These are phyloP conservation scores for Eudemis profundana DNA, from an alignment of 2,888 invertebrate species.

Conservation along the genomic window DNA sequence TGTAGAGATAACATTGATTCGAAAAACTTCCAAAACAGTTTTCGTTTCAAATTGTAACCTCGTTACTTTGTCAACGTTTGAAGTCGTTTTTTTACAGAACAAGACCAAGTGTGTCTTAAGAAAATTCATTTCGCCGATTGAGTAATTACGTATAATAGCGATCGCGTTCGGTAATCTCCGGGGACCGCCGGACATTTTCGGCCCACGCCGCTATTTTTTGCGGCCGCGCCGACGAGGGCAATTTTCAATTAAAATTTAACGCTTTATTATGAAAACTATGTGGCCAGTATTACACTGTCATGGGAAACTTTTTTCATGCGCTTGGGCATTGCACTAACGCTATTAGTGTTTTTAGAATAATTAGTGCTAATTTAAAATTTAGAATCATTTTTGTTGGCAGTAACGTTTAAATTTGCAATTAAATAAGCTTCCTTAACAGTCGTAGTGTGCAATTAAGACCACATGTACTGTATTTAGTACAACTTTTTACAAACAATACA, in stretches of 20 bases:
- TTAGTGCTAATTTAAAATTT: background rate
- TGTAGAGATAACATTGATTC: background rate
- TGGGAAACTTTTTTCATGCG: constrained; percentile 47
- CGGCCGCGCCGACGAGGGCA: constrained; percentile 58
- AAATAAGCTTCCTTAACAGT: background rate
- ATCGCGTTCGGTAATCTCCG: constrained; percentile 60
- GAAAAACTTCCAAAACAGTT: background rate
- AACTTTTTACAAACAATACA: constrained; percentile 1
- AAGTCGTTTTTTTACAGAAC: constrained; percentile 45
- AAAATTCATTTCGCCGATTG: constrained; percentile 67
- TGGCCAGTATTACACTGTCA: constrained; percentile 51
- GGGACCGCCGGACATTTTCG: constrained; percentile 65
- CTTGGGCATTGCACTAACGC: background rate
- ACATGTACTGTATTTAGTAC: background rate
- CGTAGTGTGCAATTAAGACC: background rate
- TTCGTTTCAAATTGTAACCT: constrained; percentile 3
- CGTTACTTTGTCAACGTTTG: constrained; percentile 17
- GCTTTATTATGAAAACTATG: constrained; percentile 78
- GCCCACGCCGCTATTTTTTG: constrained; percentile 64
- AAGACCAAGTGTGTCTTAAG: constrained; percentile 51
- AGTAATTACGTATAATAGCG: constrained; percentile 70
- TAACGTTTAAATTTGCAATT: background rate
- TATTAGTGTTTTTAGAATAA: background rate
- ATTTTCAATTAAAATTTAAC: constrained; percentile 80
- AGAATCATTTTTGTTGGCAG: background rate